Base-by-base conservation (phyloP, 2,888 invertebrate genomes). In the Rhyacophila evoluta region DNA sequence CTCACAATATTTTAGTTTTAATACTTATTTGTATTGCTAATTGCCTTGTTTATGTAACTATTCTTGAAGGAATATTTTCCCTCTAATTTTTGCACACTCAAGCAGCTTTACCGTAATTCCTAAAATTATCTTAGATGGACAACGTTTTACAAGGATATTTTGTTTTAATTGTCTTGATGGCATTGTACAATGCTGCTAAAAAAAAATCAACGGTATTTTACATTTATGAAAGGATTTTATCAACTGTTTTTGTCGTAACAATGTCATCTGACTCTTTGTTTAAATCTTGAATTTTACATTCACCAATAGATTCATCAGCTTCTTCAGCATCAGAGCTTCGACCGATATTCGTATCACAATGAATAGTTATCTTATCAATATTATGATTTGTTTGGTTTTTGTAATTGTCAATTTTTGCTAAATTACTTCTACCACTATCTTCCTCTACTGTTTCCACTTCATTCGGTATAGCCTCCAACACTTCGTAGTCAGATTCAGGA, bases 251-350 rank as follows among this genome's bases (percentile, higher is more conserved):
- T 19, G 15, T 55, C 19, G 2, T 19, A 55, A 19, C 6, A 8
- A 19, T 10, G 19, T 5, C 25, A 19, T 15, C 19, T 10, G 19
- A 10, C 5, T 5, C 15, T 1, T 5, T 6, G 25, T 55, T 2
- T 55, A 55, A 55, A 5, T 55, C 55, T 55, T 55, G n/a, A 55
- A 55, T 55, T 55, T 55, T 55, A 55, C 55, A 25, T 55, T 4
- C 69, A n/a, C 74, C 73, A 25, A 72, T 69, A 29, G 38, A 75
- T 67, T 80, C 80, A 38, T 74, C 33, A 28, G 78, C 78, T 75
- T 82, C 80, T 67, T 79, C 82, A 19, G 79, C 77, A 70, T 81
- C 81, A 39, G 81, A 81, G 68, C 39, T 78, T 33, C 74, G 75
- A 8, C 77, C 79, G 25, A 75, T 55, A 33, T 78, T 74, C 25